Evolutionary conservation across 1,140 invertebrate genomes (phyloP), one percentile per base, ranked within the genome.

Genomic region (Leucophenga varia): DNA sequence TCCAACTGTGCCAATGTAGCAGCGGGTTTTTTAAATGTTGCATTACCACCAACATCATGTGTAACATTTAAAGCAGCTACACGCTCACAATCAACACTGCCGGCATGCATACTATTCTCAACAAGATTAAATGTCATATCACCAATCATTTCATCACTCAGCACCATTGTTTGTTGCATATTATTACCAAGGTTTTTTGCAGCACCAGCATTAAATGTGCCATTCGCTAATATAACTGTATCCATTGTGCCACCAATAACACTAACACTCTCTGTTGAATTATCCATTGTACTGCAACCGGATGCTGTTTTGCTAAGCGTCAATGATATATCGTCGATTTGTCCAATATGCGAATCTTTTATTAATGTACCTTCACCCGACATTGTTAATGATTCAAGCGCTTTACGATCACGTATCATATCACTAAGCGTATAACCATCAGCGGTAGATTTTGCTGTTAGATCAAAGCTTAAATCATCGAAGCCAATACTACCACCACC

Each of bases 281-380:
- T 73, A 20, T 72, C 63, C 70, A 73, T 73, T 9, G 69, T 73
- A 43, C 70, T 73, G 45, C 57, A 70, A 22, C 63, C 70, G 1
- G 70, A 73, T 6, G 61, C 60, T 0, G 69, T 70, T 58, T 73
- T 73, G 25, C 69, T 72, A 13, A 64, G 17, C 6, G 42, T 57
- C 28, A 72, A 38, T 9, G 69, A 70, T 44, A 73, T 73, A 42
- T 73, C 70, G 46, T 73, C 71, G 12, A 71, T 73, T 37, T 73
- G 71, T 0, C 56, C 65, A 34, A 73, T 73, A 35, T 73, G 72
- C n/a, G 61, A 71, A 37, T 73, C 71, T 39, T 73, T 73, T 3
- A 65, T 73, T 10, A 73, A 37, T 1, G 71, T 73, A 2, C 71
- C 68, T 51, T 73, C 71, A 12, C 58, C 64, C 12, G 70, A 73